Conservation (phyloP, 2,888 invertebrate genomes). For the Mystacides longicornis region DNA sequence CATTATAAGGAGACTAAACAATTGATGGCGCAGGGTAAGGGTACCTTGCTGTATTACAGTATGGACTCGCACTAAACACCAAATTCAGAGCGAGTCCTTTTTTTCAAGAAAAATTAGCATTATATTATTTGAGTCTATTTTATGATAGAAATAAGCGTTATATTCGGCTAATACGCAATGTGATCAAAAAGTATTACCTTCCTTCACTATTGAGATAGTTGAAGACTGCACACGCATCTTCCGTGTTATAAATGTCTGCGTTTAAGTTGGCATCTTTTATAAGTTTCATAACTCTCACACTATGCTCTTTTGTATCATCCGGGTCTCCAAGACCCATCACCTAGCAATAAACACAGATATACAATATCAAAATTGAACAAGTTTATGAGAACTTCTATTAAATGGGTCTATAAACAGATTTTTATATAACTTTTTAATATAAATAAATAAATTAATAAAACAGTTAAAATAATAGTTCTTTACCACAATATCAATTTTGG, state of each 20-base stretch:
- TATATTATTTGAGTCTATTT: too few relatives aligned
- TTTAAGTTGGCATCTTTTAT: conserved; percentile 53
- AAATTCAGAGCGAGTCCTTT: too few relatives aligned
- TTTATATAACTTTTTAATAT: not conserved
- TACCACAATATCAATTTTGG: conserved; percentile 73
- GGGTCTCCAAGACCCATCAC: conserved; percentile 59
- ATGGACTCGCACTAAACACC: too few relatives aligned
- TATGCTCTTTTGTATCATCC: conserved; percentile 35
- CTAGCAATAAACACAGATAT: conserved; percentile 5
- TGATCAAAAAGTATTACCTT: too few relatives aligned
- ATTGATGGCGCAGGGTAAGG: too few relatives aligned
- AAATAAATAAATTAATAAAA: not conserved
- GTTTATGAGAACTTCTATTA: not conserved
- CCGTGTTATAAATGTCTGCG: conserved; percentile 73
- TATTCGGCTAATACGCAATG: too few relatives aligned
- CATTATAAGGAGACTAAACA: too few relatives aligned
- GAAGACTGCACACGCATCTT: conserved; percentile 82
- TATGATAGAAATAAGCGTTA: too few relatives aligned
- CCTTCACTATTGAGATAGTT: conserved; percentile 86
- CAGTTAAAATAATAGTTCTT: conserved; percentile 24
- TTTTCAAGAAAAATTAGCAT: too few relatives aligned
- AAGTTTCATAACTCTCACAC: conserved; percentile 38
- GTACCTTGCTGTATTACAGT: too few relatives aligned
- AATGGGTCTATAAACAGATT: not conserved
- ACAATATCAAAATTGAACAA: not conserved